Evolutionary conservation across 2,113 vertebrate genomes (phyloP).

Genomic region (Hassar affinis): DNA sequence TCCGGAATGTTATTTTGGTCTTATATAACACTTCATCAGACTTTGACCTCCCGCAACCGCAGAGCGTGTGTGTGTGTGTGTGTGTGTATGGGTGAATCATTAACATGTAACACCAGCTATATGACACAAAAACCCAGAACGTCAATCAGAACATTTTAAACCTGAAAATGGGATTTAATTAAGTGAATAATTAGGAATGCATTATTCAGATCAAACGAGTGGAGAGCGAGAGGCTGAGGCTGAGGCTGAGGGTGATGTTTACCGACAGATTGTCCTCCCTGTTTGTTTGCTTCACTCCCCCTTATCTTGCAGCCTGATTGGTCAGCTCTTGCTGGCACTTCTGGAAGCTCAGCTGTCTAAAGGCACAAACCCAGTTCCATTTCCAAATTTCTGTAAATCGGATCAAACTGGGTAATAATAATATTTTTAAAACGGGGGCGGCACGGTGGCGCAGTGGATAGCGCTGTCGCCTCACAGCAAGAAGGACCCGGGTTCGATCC

Average conservation of each 20-base stretch:
- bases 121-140: not conserved
- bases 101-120: not conserved
- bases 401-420: too few species aligned
- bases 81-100: not conserved
- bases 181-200: not conserved
- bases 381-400: too few species aligned
- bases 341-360: not conserved
- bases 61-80: not conserved
- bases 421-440: too few species aligned
- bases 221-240: not conserved
- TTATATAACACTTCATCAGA: conserved; percentile 11
- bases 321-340: not conserved
- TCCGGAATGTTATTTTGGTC: conserved; percentile 24
- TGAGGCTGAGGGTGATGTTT: not conserved
- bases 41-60: conserved; percentile 2
- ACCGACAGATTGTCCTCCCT: not conserved
- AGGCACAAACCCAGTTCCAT: too few species aligned
- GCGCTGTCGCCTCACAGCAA: too few species aligned
- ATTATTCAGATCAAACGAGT: not conserved
- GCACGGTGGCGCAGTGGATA: too few species aligned
- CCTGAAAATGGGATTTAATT: not conserved
- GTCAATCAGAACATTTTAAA: not conserved
- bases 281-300: not conserved
- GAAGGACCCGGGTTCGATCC: too few species aligned
- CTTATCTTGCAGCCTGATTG: not conserved